phyloP scores from a whole-genome alignment of 2,888 invertebrate species.

The Hirtodrosophila duncani region DNA sequence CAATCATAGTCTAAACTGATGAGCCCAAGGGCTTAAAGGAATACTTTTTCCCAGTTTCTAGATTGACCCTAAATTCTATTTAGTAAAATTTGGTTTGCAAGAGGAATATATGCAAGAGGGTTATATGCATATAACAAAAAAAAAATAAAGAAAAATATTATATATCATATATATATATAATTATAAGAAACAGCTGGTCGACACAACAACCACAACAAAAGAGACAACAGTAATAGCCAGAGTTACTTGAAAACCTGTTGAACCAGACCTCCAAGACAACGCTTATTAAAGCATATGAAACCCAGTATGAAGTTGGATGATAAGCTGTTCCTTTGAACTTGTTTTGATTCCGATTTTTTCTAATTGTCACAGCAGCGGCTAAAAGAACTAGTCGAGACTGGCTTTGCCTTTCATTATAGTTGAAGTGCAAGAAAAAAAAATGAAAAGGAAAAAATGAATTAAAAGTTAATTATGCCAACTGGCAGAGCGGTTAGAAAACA shows the following conservation, averaged over 20 bases:
- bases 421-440: too few relatives aligned
- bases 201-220: conserved; percentile 10
- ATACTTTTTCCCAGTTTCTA: too few relatives aligned
- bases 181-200: conserved; percentile 21
- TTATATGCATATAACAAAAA: too few relatives aligned
- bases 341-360: too few relatives aligned
- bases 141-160: too few relatives aligned
- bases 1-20: too few relatives aligned
- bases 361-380: not conserved
- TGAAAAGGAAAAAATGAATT: conserved; percentile 6
- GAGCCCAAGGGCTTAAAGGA: too few relatives aligned
- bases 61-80: too few relatives aligned
- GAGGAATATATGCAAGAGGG: too few relatives aligned
- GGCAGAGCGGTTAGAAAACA: conserved; percentile 40
- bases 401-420: too few relatives aligned
- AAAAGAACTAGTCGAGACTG: not conserved
- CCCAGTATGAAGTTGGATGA: not conserved
- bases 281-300: conserved; percentile 17
- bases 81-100: too few relatives aligned
- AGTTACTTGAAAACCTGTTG: conserved; percentile 14
- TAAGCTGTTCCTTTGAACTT: conserved; percentile 3
- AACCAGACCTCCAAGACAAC: conserved; percentile 15
- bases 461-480: conserved; percentile 13
- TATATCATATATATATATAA: too few relatives aligned
- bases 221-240: conserved; percentile 4